Conservation (phyloP, 2,113 vertebrate genomes). For the Odontesthes bonariensis region DNA sequence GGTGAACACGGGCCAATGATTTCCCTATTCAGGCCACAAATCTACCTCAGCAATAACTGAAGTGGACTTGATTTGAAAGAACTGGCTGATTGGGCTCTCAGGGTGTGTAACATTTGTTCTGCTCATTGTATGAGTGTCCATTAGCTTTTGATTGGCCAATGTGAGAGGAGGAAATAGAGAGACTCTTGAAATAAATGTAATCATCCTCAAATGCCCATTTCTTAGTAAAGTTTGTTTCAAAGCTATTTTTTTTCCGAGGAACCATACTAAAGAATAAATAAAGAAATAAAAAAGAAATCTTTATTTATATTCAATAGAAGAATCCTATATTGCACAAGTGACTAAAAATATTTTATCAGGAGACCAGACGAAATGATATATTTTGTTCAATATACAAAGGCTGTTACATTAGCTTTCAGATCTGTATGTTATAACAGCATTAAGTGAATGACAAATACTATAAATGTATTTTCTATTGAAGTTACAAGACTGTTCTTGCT, state of each 20-base stretch:
- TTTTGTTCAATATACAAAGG: too few species aligned
- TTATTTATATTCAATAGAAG: too few species aligned
- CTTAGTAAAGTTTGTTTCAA: constrained; percentile 3
- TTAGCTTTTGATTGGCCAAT: constrained; percentile 58
- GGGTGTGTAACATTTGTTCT: constrained; percentile 50
- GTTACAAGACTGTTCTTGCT: too few species aligned
- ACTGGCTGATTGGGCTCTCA: constrained; percentile 56
- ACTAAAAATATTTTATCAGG: too few species aligned
- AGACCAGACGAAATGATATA: too few species aligned
- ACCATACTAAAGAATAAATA: not conserved
- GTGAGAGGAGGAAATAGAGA: constrained; percentile 39
- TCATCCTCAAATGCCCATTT: constrained; percentile 1
- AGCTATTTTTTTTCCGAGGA: not conserved
- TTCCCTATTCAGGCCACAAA: constrained; percentile 47
- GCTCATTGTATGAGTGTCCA: constrained; percentile 58
- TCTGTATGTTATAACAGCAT: too few species aligned
- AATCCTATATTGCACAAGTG: too few species aligned
- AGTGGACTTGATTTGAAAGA: constrained; percentile 61
- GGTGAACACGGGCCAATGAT: constrained; percentile 3
- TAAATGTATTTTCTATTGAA: too few species aligned
- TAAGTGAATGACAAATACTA: too few species aligned
- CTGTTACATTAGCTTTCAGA: too few species aligned
- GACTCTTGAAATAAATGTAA: constrained; percentile 46
- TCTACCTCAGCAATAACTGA: constrained; percentile 30
- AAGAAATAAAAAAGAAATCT: too few species aligned